Percentiles rank a stretch among this genome's conserved stretches.
These are phyloP conservation scores for Calvadosia cruxmelitensis DNA, from an alignment of 30 jellyfish, hydroid and myxozoan genomes.

Conservation along the genomic window DNA sequence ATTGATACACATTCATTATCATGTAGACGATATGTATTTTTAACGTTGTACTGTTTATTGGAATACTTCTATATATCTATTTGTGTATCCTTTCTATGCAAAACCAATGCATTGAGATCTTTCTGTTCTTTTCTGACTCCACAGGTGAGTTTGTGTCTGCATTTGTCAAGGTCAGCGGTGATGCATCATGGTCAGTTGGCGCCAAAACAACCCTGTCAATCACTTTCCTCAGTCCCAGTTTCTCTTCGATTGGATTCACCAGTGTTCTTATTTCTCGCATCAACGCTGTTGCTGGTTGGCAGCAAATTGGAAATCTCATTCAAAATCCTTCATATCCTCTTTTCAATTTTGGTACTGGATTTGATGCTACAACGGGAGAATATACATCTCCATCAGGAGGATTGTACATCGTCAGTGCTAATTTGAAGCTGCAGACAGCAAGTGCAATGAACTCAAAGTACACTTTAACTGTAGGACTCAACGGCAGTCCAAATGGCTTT, in stretches of 20 bases:
- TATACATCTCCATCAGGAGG: constrained; percentile 57
- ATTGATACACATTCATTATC: not conserved
- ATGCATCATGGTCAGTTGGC: constrained; percentile 61
- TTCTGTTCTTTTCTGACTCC: not conserved
- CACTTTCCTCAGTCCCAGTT: constrained; percentile 45
- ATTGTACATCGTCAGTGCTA: constrained; percentile 47
- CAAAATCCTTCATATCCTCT: constrained; percentile 17
- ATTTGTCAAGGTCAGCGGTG: constrained; percentile 28
- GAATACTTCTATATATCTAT: not conserved
- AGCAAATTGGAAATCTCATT: constrained; percentile 23
- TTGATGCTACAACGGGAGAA: constrained; percentile 37
- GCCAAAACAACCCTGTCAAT: constrained; percentile 48
- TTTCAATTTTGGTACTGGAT: constrained; percentile 58
- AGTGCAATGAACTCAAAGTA: constrained; percentile 43
- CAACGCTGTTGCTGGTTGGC: constrained; percentile 42
- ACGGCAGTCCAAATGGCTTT: constrained; percentile 38
- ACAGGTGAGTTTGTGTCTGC: constrained; percentile 41
- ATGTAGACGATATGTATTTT: not conserved
- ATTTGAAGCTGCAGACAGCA: constrained; percentile 54
- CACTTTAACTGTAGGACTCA: constrained; percentile 37
- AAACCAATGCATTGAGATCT: too few relatives aligned
- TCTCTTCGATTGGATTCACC: constrained; percentile 55
- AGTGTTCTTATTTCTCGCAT: constrained; percentile 37
- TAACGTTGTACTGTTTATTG: not conserved
- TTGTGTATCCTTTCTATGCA: not conserved